phyloP scores from a whole-genome alignment of 2,888 invertebrate species.

The Agrypnus murinus region DNA sequence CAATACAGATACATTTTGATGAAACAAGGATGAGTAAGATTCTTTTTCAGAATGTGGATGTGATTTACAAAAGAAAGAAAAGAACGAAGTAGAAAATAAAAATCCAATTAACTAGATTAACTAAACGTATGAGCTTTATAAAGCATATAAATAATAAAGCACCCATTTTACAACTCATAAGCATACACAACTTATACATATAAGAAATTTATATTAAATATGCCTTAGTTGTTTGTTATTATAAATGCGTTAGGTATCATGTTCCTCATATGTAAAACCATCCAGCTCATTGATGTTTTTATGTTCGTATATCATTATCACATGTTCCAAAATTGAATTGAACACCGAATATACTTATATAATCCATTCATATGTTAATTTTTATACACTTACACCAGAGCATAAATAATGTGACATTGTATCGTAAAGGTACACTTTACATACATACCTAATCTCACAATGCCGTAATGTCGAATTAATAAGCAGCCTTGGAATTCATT shows the following conservation, averaged over 20 bases:
- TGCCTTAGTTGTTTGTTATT: slow-evolving; percentile 52
- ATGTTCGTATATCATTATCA: slow-evolving; percentile 59
- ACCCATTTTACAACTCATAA: slow-evolving; percentile 20
- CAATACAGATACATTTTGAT: too few species aligned
- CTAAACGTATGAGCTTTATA: slow-evolving; percentile 1
- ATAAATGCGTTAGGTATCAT: slow-evolving; percentile 54
- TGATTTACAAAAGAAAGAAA: too few species aligned
- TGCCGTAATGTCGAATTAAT: slow-evolving; percentile 8
- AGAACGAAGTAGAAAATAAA: not conserved
- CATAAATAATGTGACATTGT: slow-evolving; percentile 53
- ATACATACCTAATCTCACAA: slow-evolving; percentile 8
- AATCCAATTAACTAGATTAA: not conserved
- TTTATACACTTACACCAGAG: slow-evolving; percentile 52
- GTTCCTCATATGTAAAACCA: slow-evolving; percentile 50
- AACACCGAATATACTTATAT: slow-evolving; percentile 56
- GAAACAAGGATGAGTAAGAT: too few species aligned
- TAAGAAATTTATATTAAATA: slow-evolving; percentile 40
- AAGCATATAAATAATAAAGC: slow-evolving; percentile 36
- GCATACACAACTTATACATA: slow-evolving; percentile 16
- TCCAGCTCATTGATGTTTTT: slow-evolving; percentile 54
- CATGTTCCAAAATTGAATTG: slow-evolving; percentile 59
- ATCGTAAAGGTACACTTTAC: slow-evolving; percentile 32
- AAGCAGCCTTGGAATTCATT: slow-evolving; percentile 25
- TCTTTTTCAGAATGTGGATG: too few species aligned
- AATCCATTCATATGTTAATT: slow-evolving; percentile 59